Percentiles rank a stretch among this genome's conserved stretches.
Evolutionary conservation across 1,140 invertebrate genomes (phyloP).

Genomic region (Drosophila azteca): DNA sequence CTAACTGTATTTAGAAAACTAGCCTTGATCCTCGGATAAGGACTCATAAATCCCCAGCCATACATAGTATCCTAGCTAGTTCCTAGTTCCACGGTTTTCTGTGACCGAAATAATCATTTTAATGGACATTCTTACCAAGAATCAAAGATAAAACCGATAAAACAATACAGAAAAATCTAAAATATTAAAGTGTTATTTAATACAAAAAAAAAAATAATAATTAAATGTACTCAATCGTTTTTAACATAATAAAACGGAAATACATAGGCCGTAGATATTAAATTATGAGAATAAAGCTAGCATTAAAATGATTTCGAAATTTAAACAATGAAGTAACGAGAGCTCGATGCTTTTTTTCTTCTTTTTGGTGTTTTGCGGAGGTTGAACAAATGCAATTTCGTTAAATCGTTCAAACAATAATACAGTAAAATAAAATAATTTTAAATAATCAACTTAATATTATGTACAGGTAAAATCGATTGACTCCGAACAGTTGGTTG

Average conservation of each 20-base stretch:
- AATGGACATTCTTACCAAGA: too few relatives aligned
- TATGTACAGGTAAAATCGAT: slow-evolving; percentile 61
- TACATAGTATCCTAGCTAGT: too few relatives aligned
- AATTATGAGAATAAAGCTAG: slow-evolving; percentile 61
- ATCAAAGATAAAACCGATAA: not conserved
- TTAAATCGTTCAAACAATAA: slow-evolving; percentile 41
- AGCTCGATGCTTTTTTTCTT: slow-evolving; percentile 21
- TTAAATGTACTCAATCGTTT: slow-evolving; percentile 51
- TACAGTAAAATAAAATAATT: slow-evolving; percentile 31
- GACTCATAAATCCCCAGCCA: too few relatives aligned
- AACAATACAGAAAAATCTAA: slow-evolving; percentile 4
- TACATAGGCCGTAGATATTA: slow-evolving; percentile 39
- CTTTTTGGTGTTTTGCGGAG: slow-evolving; percentile 41
- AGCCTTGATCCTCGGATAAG: too few relatives aligned
- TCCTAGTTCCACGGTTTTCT: too few relatives aligned
- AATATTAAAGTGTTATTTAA: slow-evolving; percentile 57
- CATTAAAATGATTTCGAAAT: slow-evolving; percentile 57
- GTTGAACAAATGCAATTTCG: slow-evolving; percentile 67
- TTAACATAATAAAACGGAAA: slow-evolving; percentile 69
- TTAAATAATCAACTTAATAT: slow-evolving; percentile 50
- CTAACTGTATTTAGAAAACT: too few relatives aligned
- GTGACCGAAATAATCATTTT: too few relatives aligned
- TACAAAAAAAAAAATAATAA: slow-evolving; percentile 51
- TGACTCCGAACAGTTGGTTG: slow-evolving; percentile 24
- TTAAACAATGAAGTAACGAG: slow-evolving; percentile 56